Conservation (phyloP, 1,140 invertebrate species). For the Apis mellifera region Amel_HAv3.1 CM009934.2:5581501-5582000, state of each 20-base stretch:
- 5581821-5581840: conserved; percentile 76
- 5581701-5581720: conserved; percentile 80
- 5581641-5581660: conserved; percentile 72
- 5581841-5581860: conserved; percentile 63
- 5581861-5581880: neutral
- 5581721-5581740: conserved; percentile 72
- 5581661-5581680: conserved; percentile 65
- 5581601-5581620: conserved; percentile 76
- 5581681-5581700: conserved; percentile 74
- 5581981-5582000: neutral
- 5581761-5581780: conserved; percentile 73
- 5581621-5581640: conserved; percentile 76
- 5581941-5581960: neutral
- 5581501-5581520: neutral
- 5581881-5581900: neutral
- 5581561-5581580: conserved; percentile 56
- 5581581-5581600: conserved; percentile 76
- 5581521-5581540: neutral
- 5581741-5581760: conserved; percentile 69
- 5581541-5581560: neutral
- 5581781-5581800: conserved; percentile 71
- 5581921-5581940: neutral
- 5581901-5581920: neutral
- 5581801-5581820: conserved; percentile 77
- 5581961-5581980: neutral